These are phyloP conservation scores for Haliclystus octoradiatus DNA, from an alignment of 30 jellyfish, hydroid and myxozoan species.

Conservation along the genomic window DNA sequence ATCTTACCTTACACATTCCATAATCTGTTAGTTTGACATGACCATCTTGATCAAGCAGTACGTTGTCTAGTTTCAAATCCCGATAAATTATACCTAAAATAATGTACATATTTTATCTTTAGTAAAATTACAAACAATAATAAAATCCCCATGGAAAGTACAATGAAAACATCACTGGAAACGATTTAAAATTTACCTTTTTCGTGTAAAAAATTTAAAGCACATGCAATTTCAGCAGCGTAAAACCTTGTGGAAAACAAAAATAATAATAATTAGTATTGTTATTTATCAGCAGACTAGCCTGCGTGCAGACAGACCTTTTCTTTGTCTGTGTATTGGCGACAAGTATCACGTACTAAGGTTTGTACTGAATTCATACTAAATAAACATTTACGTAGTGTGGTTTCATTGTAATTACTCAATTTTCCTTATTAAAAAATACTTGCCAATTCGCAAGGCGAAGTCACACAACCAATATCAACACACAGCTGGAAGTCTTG, in stretches of 20 bases:
- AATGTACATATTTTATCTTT: background rate
- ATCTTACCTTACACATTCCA: conserved; percentile 97
- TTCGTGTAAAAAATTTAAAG: conserved; percentile 87
- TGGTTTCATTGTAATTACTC: too few relatives aligned
- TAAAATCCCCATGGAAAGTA: background rate
- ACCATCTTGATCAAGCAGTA: conserved; percentile 88
- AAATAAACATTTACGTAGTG: too few relatives aligned
- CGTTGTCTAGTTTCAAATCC: conserved; percentile 95
- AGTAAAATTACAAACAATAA: background rate
- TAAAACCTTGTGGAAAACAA: conserved; percentile 42
- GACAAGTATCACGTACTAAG: too few relatives aligned
- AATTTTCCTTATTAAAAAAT: too few relatives aligned
- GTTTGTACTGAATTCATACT: too few relatives aligned
- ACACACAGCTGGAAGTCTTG: too few relatives aligned
- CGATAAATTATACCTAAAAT: conserved; percentile 85
- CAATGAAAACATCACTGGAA: background rate
- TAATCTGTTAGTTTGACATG: conserved; percentile 97
- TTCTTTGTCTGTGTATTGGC: too few relatives aligned
- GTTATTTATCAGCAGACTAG: too few relatives aligned
- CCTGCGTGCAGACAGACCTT: too few relatives aligned
- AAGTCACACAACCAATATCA: too few relatives aligned
- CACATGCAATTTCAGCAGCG: conserved; percentile 95
- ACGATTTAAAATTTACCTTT: conserved; percentile 39
- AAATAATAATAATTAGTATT: background rate
- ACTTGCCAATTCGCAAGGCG: too few relatives aligned